Evolutionary conservation across 2,888 invertebrate species (phyloP).

Genomic region (Dromius quadrimaculatus): DNA sequence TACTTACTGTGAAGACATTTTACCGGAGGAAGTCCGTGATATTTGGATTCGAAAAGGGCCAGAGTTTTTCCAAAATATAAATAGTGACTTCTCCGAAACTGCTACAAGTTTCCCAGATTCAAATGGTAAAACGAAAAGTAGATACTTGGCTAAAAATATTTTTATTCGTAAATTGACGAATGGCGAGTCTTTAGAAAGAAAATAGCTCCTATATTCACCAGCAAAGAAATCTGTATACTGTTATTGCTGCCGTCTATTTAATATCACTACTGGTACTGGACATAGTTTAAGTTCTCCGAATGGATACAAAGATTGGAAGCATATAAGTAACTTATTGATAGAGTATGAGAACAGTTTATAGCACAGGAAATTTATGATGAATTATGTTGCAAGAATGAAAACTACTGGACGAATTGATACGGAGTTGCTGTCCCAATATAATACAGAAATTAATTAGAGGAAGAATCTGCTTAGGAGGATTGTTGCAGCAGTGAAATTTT

Average conservation of each 20-base stretch:
- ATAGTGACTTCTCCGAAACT: slow-evolving; percentile 54
- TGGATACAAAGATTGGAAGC: slow-evolving; percentile 55
- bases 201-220: slow-evolving; percentile 51
- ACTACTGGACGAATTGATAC: slow-evolving; percentile 51
- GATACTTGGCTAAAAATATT: slow-evolving; percentile 52
- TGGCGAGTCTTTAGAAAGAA: slow-evolving; percentile 44
- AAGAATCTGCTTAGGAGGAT: slow-evolving; percentile 56
- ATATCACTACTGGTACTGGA: not conserved
- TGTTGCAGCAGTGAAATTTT: slow-evolving; percentile 53
- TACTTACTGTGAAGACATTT: too few relatives aligned
- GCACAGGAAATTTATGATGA: slow-evolving; percentile 55
- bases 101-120: slow-evolving; percentile 52
- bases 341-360: slow-evolving; percentile 53
- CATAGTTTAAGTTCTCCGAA: slow-evolving; percentile 51
- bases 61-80: slow-evolving; percentile 54
- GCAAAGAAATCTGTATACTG: slow-evolving; percentile 52
- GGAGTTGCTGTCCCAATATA: slow-evolving; percentile 25
- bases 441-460: slow-evolving; percentile 54
- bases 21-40: slow-evolving; percentile 54
- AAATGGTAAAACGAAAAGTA: slow-evolving; percentile 53
- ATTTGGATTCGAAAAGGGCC: slow-evolving; percentile 54
- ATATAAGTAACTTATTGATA: slow-evolving; percentile 52
- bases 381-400: slow-evolving; percentile 53
- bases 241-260: slow-evolving; percentile 55
- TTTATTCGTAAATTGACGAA: slow-evolving; percentile 54